These are phyloP conservation scores for Dendrolimus pini DNA, from an alignment of 2,888 invertebrate genomes.

Conservation along the genomic window DNA sequence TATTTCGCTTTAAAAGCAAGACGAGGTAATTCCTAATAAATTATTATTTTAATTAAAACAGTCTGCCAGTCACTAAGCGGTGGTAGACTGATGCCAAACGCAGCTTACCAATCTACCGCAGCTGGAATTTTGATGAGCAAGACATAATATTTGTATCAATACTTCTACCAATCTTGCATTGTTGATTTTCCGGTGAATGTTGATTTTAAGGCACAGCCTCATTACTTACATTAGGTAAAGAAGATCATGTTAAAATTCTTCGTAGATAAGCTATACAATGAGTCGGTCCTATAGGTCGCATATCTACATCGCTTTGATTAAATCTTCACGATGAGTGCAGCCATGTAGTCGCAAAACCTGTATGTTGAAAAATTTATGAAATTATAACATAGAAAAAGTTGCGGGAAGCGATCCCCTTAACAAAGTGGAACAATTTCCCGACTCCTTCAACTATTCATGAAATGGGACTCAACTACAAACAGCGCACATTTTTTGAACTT, in stretches of 20 bases:
- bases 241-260: too few species aligned
- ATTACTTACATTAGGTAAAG: too few species aligned
- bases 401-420: slow-evolving; percentile 24
- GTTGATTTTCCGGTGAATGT: too few species aligned
- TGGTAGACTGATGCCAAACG: slow-evolving; percentile 17
- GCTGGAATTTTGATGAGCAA: neutral
- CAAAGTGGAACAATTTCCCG: slow-evolving; percentile 28
- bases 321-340: too few species aligned
- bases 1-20: neutral
- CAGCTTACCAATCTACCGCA: slow-evolving; percentile 16
- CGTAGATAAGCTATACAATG: too few species aligned
- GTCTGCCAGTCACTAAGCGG: slow-evolving; percentile 17
- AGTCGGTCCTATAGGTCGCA: too few species aligned
- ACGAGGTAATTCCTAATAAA: slow-evolving; percentile 15
- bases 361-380: slow-evolving; percentile 8
- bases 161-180: neutral
- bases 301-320: too few species aligned
- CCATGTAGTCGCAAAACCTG: neutral
- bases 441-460: slow-evolving; percentile 15
- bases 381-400: neutral
- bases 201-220: too few species aligned
- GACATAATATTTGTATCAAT: neutral
- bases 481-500: neutral
- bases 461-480: slow-evolving; percentile 3
- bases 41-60: slow-evolving; percentile 34